Conservation (phyloP, 2,797 vertebrate species). For the Sebastes cheni region DNA sequence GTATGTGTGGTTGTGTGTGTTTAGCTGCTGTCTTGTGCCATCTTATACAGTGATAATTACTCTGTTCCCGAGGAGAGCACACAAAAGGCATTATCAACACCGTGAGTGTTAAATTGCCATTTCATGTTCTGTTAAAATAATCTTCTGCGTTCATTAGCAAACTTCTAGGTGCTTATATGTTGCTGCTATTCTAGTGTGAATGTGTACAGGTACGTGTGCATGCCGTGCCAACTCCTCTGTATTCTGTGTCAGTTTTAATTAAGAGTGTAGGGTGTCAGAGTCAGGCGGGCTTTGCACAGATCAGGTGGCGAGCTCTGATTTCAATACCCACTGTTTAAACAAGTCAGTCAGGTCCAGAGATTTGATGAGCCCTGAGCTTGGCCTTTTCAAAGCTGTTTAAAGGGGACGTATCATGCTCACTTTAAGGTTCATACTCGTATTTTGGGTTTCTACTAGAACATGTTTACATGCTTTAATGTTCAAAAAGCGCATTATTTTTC, state of each 20-base stretch:
- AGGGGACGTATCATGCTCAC: background rate
- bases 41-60: slow-evolving; percentile 58
- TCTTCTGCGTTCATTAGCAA: background rate
- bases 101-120: slow-evolving; percentile 29
- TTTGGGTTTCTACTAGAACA: background rate
- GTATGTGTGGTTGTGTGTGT: slow-evolving; percentile 21
- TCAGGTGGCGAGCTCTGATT: slow-evolving; percentile 72
- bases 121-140: slow-evolving; percentile 34
- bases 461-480: background rate
- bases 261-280: slow-evolving; percentile 67
- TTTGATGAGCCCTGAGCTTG: slow-evolving; percentile 40
- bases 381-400: background rate
- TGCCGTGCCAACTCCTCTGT: slow-evolving; percentile 37
- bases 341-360: slow-evolving; percentile 53
- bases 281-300: slow-evolving; percentile 34
- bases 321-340: slow-evolving; percentile 46
- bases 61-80: slow-evolving; percentile 25
- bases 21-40: slow-evolving; percentile 21
- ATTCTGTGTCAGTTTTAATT: slow-evolving; percentile 76
- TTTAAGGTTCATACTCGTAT: background rate
- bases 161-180: background rate
- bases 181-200: background rate
- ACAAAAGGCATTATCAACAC: slow-evolving; percentile 52
- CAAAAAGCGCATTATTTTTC: background rate
- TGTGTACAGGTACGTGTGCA: background rate